Percentiles rank a stretch among this genome's conserved stretches.
phyloP scores from a whole-genome alignment of 92 coral and sea anemone genomes.

The Siderastrea radians region DNA sequence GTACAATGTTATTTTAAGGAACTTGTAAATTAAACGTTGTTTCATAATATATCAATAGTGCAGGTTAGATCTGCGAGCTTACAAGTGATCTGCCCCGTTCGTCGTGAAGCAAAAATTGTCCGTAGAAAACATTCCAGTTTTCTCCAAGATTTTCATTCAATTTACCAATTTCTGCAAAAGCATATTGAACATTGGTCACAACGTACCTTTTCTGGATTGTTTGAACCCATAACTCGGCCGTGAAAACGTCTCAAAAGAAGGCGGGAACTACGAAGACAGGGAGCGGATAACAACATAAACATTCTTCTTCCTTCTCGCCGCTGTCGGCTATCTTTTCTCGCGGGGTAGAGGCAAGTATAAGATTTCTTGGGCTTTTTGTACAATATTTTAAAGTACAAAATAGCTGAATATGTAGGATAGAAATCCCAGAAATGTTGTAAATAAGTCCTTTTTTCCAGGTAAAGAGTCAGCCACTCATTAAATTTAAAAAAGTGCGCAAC shows the following conservation, averaged over 20 bases:
- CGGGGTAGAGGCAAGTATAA: background rate
- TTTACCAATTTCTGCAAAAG: background rate
- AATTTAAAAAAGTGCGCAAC: background rate
- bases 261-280: background rate
- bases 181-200: background rate
- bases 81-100: no score
- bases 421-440: background rate
- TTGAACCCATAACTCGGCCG: conserved; percentile 26
- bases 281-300: background rate
- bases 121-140: background rate
- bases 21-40: no score
- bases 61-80: no score
- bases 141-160: background rate
- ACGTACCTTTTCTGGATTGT: background rate
- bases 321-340: background rate
- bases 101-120: background rate
- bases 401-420: background rate
- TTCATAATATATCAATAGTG: no score
- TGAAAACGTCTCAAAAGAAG: background rate
- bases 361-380: no score
- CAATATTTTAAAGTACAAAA: background rate
- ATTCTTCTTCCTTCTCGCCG: background rate
- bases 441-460: background rate
- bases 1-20: no score
- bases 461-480: background rate